Conservation (phyloP, 2,113 vertebrate genomes). For the Felis chaus region DNA sequence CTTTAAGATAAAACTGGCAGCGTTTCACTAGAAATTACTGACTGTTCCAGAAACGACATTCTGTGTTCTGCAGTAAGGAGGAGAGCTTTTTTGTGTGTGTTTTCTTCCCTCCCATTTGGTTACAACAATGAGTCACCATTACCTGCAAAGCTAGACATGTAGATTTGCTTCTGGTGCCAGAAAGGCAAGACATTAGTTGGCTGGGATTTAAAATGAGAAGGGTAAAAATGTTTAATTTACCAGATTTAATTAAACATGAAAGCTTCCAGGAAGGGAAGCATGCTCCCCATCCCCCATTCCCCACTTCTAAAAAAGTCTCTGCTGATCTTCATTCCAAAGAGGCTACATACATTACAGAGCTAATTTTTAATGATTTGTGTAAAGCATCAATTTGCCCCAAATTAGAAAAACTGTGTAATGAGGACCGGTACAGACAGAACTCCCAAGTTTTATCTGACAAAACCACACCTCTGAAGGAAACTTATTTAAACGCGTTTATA, state of each 20-base stretch:
- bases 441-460: neutral
- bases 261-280: conserved; percentile 47
- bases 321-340: neutral
- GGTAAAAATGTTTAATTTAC: conserved; percentile 62
- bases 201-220: conserved; percentile 58
- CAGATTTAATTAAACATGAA: conserved; percentile 75
- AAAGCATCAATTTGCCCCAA: conserved; percentile 5
- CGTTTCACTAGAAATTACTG: conserved; percentile 55
- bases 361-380: conserved; percentile 1
- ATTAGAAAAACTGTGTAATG: conserved; percentile 15
- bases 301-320: neutral
- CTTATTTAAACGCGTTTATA: neutral
- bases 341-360: neutral
- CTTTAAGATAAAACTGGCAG: conserved; percentile 59
- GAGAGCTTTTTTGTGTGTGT: neutral
- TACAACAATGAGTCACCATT: conserved; percentile 68
- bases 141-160: conserved; percentile 75
- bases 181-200: conserved; percentile 45
- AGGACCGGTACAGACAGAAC: neutral
- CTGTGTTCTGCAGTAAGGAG: conserved; percentile 21
- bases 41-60: conserved; percentile 49
- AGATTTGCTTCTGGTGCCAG: conserved; percentile 44
- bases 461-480: neutral
- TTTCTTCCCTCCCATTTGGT: neutral
- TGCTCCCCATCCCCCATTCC: neutral